Base-by-base conservation (phyloP, 2,797 vertebrate species). In the Chanos chanos region DNA sequence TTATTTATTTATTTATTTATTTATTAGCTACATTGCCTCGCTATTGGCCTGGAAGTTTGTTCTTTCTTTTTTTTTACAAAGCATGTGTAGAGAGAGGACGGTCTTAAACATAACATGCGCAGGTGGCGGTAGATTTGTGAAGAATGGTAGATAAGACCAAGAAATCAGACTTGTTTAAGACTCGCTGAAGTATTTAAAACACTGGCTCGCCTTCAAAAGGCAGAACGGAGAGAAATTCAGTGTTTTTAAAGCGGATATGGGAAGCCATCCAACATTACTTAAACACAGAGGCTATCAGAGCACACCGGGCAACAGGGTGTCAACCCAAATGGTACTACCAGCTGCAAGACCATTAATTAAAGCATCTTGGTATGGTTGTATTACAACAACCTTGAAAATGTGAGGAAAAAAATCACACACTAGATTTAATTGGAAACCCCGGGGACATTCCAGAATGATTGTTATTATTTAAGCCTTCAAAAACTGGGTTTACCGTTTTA, bases 281-380 rank as follows among this genome's bases (percentile, higher is more conserved):
- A 87, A 86, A 85, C 51, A 4, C 81, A 83, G 56, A 73, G 76
- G 79, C 86, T 65, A 36, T 60, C 18, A 81, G 81, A 85, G 86
- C n/a, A 73, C 78, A 74, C 81, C 77, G 84, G 81, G 77, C 58
- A 31, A 52, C 24, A 56, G 66, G 55, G 67, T 76, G 84, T 81
- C 81, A 68, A 85, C 83, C 86, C 82, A 87, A 89, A 60, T 66
- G 93, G 92, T 92, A 93, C 91, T 81, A 81, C 89, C 91, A 92
- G 92, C 88, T 92, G 89, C 86, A 89, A 79, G 75, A 66, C 81
- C 84, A 89, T 90, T 89, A 89, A 92, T 92, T 91, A 87, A 82
- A 59, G 53, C 72, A 78, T 82, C 77, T 74, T 22, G 80, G 84
- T 56, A 69, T 87, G 87, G 86, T 58, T 78, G 78, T 13, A 34